phyloP scores from a whole-genome alignment of 2,888 invertebrate genomes.

The Vandiemenella viatica region DNA sequence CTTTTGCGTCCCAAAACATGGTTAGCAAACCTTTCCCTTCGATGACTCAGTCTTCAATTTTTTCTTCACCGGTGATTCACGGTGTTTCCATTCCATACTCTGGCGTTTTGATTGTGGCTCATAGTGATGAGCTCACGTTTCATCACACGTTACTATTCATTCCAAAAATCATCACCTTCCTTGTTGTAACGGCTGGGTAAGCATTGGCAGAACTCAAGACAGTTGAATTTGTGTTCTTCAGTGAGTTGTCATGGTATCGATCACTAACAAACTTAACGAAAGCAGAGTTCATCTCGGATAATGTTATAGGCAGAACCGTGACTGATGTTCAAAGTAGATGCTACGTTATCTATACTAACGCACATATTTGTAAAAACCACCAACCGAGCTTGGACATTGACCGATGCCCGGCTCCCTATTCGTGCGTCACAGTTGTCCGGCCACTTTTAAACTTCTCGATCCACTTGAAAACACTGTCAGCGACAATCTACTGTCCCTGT shows the following conservation, averaged over 20 bases:
- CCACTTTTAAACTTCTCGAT: no score
- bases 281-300: neutral
- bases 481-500: no score
- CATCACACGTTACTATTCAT: neutral
- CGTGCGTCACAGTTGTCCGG: no score
- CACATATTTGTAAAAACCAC: no score
- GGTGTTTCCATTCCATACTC: neutral
- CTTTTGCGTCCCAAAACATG: no score
- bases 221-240: no score
- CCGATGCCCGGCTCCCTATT: neutral
- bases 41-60: neutral
- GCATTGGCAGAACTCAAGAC: no score
- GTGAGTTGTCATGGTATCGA: no score
- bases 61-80: no score
- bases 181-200: neutral
- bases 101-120: neutral
- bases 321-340: neutral
- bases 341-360: no score
- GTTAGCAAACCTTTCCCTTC: neutral
- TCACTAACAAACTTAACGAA: neutral
- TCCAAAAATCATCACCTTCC: neutral
- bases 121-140: no score
- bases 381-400: no score
- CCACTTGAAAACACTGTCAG: neutral
- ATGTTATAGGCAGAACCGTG: neutral